Conservation (phyloP, 2,888 invertebrate species). For the Octonoba sinensis region DNA sequence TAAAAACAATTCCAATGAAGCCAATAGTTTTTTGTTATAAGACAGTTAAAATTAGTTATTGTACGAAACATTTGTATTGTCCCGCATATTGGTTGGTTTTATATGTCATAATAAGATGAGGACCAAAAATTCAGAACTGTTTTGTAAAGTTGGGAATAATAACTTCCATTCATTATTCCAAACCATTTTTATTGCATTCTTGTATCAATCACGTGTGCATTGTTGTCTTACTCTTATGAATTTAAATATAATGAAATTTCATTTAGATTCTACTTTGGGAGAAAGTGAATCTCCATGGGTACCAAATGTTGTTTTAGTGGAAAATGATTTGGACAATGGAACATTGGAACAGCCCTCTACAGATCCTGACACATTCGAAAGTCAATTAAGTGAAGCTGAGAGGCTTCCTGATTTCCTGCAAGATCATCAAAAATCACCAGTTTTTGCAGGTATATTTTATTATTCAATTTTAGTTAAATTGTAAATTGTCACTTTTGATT, state of each 20-base stretch:
- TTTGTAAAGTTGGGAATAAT: no score
- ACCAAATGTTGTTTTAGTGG: constrained; percentile 59
- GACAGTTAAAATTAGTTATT: no score
- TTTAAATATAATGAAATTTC: not conserved
- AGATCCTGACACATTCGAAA: not conserved
- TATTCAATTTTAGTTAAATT: not conserved
- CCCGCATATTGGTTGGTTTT: no score
- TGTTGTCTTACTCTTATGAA: not conserved
- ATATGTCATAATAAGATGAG: no score
- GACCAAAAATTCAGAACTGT: no score
- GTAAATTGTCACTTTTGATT: not conserved
- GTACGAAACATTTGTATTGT: no score
- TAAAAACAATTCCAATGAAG: no score
- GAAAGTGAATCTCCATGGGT: constrained; percentile 54
- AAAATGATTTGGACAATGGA: constrained; percentile 41
- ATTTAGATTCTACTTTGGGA: constrained; percentile 36
- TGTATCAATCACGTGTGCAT: no score
- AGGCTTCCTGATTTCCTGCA: constrained; percentile 21
- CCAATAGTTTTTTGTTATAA: no score
- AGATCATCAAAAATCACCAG: constrained; percentile 10
- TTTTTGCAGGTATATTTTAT: constrained; percentile 39
- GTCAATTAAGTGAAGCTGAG: constrained; percentile 17
- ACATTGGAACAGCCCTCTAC: constrained; percentile 18
- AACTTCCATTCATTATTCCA: no score
- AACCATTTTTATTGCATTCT: no score